Percentiles rank a stretch among this genome's conserved stretches.
phyloP scores from a whole-genome alignment of 2,888 invertebrate species.

The Drosophila cracens region DNA sequence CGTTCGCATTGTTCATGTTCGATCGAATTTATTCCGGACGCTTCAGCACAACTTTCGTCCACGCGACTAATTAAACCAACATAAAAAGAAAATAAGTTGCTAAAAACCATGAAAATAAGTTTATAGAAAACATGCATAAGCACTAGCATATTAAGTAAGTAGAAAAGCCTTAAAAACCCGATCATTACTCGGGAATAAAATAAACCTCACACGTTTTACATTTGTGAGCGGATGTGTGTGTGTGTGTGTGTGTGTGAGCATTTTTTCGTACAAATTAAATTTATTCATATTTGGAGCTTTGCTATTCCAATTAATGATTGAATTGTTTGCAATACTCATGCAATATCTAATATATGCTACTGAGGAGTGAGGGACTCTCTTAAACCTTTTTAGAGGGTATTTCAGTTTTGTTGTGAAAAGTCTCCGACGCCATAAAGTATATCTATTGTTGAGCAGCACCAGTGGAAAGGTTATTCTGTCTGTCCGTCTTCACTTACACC shows the following conservation, averaged over 20 bases:
- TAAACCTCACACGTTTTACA: conserved; percentile 23
- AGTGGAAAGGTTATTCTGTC: not conserved
- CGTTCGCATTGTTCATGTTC: conserved; percentile 9
- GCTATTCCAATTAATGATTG: not conserved
- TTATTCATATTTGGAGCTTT: not conserved
- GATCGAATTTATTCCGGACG: conserved; percentile 19
- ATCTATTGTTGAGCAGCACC: not conserved
- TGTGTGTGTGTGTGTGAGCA: conserved; percentile 9
- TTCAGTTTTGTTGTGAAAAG: not conserved
- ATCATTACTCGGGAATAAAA: not conserved
- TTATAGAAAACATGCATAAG: conserved; percentile 28
- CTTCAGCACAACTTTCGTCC: conserved; percentile 18
- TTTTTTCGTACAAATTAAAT: conserved; percentile 11
- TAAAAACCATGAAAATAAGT: conserved; percentile 3
- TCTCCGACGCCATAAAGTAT: not conserved
- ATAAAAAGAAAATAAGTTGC: conserved; percentile 5
- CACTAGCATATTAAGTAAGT: conserved; percentile 28
- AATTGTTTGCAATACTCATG: not conserved
- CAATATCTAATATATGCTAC: not conserved
- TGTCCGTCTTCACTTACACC: not conserved
- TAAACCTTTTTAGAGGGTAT: not conserved
- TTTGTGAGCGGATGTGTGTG: not conserved
- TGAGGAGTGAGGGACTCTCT: not conserved
- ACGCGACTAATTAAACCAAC: conserved; percentile 32
- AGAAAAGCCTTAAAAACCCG: not conserved